These are phyloP conservation scores for Anser cygnoides DNA, from an alignment of 2,113 vertebrate genomes.

Conservation along the genomic window DNA sequence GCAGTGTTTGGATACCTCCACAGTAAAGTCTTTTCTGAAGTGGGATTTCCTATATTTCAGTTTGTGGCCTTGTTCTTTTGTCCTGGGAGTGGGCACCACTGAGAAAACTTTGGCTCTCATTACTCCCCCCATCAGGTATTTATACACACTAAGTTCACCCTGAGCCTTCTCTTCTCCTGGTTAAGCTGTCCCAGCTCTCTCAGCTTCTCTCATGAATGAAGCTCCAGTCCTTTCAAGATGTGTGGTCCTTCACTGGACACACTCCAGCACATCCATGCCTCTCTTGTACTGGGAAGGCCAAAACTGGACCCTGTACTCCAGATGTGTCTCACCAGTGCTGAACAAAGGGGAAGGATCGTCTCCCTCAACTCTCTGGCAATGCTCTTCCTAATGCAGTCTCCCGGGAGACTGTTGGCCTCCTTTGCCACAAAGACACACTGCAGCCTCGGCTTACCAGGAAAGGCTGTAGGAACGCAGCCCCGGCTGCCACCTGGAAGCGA, in stretches of 20 bases:
- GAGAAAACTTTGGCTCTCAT: too few species aligned
- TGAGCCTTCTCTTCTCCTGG: neutral
- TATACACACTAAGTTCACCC: too few species aligned
- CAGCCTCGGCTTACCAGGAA: neutral
- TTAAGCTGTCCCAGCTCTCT: neutral
- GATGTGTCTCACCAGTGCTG: neutral
- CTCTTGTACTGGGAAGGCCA: neutral
- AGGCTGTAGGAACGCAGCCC: neutral
- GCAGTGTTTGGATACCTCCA: neutral
- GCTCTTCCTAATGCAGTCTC: neutral
- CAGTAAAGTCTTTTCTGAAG: too few species aligned
- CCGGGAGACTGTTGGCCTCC: neutral
- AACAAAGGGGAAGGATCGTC: neutral
- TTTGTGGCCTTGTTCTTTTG: too few species aligned
- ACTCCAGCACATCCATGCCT: neutral
- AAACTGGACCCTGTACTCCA: neutral
- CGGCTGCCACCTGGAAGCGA: neutral
- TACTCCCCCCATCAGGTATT: too few species aligned
- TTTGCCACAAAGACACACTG: neutral
- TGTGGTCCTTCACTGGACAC: neutral
- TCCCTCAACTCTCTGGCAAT: neutral
- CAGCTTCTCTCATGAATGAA: neutral
- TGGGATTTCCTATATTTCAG: too few species aligned
- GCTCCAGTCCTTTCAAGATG: neutral
- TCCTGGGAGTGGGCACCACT: too few species aligned